A percentile compares a stretch with the other conserved stretches of the same genome.
Conservation (phyloP, 2,888 invertebrate species). For the Nemapogon koenigi region DNA sequence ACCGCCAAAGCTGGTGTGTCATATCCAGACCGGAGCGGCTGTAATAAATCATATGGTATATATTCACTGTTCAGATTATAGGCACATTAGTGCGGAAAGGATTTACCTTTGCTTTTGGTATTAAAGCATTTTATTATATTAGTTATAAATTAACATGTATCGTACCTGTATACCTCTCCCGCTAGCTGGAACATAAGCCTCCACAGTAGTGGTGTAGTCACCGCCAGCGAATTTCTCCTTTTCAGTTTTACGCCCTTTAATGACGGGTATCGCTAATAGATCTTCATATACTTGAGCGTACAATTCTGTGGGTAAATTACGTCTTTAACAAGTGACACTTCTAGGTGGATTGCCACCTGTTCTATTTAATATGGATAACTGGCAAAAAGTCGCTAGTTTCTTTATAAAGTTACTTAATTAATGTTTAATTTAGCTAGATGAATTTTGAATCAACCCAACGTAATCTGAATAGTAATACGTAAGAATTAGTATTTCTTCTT, state of each 20-base stretch:
- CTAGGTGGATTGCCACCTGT: neutral
- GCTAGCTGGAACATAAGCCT: conserved; percentile 92
- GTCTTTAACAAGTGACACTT: neutral
- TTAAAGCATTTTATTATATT: neutral
- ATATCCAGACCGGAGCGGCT: too few species aligned
- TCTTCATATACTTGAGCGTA: conserved; percentile 93
- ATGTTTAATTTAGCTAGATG: too few species aligned
- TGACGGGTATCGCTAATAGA: conserved; percentile 88
- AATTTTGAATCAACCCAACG: too few species aligned
- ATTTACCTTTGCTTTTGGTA: too few species aligned
- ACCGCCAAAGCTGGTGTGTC: too few species aligned
- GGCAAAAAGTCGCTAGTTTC: too few species aligned
- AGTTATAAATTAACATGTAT: neutral
- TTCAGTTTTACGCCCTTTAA: conserved; percentile 95
- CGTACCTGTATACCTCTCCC: conserved; percentile 88
- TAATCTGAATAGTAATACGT: too few species aligned
- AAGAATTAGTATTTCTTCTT: too few species aligned
- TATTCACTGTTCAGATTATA: too few species aligned
- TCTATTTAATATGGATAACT: neutral
- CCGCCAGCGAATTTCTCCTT: conserved; percentile 99
- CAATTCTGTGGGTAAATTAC: conserved; percentile 64
- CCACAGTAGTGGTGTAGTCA: conserved; percentile 96
- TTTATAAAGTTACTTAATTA: too few species aligned
- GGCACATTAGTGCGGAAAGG: too few species aligned
- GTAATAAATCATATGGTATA: too few species aligned